phyloP scores from a whole-genome alignment of 2,888 invertebrate species.

The Drosophila fulvimacula region DNA sequence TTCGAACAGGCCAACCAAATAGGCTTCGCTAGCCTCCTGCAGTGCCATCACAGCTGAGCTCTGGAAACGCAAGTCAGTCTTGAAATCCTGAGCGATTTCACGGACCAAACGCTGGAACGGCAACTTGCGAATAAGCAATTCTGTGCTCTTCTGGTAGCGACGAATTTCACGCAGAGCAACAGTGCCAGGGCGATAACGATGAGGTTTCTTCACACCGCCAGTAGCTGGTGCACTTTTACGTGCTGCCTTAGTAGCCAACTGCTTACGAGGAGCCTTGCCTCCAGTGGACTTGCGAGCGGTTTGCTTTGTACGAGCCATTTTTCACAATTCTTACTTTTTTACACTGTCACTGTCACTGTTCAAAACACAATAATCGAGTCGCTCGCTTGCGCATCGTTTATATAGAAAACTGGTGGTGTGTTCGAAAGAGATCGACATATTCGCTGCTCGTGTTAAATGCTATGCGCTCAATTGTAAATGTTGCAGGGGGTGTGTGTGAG shows the following conservation, averaged over 20 bases:
- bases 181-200: not conserved
- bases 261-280: too few species aligned
- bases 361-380: constrained; percentile 1
- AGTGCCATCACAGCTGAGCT: too few species aligned
- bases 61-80: too few species aligned
- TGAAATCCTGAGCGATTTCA: too few species aligned
- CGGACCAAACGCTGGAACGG: too few species aligned
- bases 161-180: constrained; percentile 6
- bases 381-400: not conserved
- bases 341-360: constrained; percentile 16
- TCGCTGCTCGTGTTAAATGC: constrained; percentile 16
- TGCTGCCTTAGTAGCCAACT: too few species aligned
- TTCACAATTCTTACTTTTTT: constrained; percentile 5
- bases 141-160: constrained; percentile 6
- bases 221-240: not conserved
- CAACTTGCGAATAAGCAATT: not conserved
- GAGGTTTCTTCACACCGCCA: too few species aligned
- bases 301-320: constrained; percentile 11
- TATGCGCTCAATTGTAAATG: too few species aligned
- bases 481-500: not conserved
- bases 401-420: constrained; percentile 14
- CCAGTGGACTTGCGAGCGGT: too few species aligned
- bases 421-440: constrained; percentile 2
- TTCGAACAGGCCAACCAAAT: constrained; percentile 1
- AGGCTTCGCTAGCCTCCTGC: too few species aligned